These are phyloP conservation scores for Subanguina moxae DNA, from an alignment of 1,140 invertebrate species.

Conservation along the genomic window DNA sequence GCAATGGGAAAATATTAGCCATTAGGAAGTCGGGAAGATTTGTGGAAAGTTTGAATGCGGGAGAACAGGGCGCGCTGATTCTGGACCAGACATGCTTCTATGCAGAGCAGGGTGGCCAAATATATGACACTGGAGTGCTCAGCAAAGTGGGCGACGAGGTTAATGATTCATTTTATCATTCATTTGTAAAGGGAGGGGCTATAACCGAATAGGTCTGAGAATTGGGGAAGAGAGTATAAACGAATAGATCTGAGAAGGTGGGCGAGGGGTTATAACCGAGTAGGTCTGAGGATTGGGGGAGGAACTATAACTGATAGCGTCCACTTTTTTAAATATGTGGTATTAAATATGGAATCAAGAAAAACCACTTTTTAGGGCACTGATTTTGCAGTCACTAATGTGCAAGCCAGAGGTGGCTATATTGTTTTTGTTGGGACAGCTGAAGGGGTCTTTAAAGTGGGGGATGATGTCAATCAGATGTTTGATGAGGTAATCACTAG, in stretches of 20 bases:
- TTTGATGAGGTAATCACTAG: slow-evolving; percentile 75
- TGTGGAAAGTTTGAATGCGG: slow-evolving; percentile 75
- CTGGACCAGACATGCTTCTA: slow-evolving; percentile 81
- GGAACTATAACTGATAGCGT: no score
- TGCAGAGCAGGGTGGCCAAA: slow-evolving; percentile 96
- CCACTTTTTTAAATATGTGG: no score
- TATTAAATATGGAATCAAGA: no score
- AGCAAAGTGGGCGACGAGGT: slow-evolving; percentile 77
- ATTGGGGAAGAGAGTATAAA: no score
- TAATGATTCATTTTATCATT: background rate
- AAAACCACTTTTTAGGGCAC: slow-evolving; percentile 66
- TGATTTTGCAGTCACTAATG: slow-evolving; percentile 89
- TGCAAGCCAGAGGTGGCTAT: slow-evolving; percentile 92
- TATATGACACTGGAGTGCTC: slow-evolving; percentile 91
- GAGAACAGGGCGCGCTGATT: slow-evolving; percentile 84
- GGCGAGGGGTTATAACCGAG: no score
- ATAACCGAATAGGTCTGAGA: no score
- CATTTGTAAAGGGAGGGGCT: no score
- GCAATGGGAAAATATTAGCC: slow-evolving; percentile 64
- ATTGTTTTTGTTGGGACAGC: slow-evolving; percentile 78
- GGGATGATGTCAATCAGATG: slow-evolving; percentile 77
- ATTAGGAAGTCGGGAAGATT: slow-evolving; percentile 76
- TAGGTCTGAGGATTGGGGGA: no score
- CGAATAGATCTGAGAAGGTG: no score
- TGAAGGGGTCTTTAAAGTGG: slow-evolving; percentile 73